These are phyloP conservation scores for Emydocephalus ijimae DNA, from an alignment of 2,113 vertebrate genomes.

Conservation along the genomic window DNA sequence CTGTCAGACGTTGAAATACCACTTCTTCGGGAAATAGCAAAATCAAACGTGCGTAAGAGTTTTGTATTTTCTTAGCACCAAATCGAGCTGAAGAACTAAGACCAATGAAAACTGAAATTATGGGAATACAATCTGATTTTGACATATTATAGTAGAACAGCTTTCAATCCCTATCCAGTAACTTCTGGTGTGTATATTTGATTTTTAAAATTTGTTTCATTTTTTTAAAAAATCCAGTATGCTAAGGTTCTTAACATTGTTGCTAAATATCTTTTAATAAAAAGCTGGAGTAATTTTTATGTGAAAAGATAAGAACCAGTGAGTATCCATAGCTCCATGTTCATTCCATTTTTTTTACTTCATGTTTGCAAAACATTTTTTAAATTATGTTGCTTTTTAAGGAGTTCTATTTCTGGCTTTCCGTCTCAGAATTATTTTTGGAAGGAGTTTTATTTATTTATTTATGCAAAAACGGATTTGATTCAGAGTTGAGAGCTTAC, in stretches of 20 bases:
- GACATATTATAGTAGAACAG: conserved; percentile 40
- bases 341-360: conserved; percentile 79
- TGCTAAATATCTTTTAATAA: conserved; percentile 85
- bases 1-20: not conserved
- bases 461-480: conserved; percentile 61
- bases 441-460: too few species aligned
- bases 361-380: conserved; percentile 72
- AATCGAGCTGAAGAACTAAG: conserved; percentile 3
- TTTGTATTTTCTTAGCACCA: conserved; percentile 1
- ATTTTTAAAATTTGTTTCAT: conserved; percentile 33
- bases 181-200: conserved; percentile 59
- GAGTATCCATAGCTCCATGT: conserved; percentile 92
- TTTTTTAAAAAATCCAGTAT: conserved; percentile 48
- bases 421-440: conserved; percentile 61
- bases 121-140: conserved; percentile 32
- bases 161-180: conserved; percentile 14
- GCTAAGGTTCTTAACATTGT: conserved; percentile 69
- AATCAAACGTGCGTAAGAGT: not conserved
- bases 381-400: conserved; percentile 74
- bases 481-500: conserved; percentile 71
- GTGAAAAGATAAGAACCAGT: conserved; percentile 86
- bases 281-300: conserved; percentile 89
- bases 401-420: conserved; percentile 68
- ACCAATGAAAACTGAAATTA: conserved; percentile 2
- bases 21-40: not conserved